phyloP scores from a whole-genome alignment of 2,888 invertebrate genomes.

The Stenoptilia bipunctidactyla region DNA sequence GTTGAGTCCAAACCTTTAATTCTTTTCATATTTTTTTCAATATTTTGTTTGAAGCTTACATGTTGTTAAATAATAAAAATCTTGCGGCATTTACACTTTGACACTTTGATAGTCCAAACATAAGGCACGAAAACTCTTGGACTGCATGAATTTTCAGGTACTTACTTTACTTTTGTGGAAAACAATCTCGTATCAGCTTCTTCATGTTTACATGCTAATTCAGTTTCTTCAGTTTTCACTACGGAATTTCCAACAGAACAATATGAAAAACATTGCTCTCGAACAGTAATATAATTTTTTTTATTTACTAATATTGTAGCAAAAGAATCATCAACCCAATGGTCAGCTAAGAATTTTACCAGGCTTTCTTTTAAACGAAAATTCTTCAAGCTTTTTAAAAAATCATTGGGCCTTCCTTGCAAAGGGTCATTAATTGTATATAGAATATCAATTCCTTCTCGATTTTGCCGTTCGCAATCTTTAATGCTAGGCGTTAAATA shows the following conservation, averaged over 20 bases:
- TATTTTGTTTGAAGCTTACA: not conserved
- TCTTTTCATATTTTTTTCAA: conserved; percentile 9
- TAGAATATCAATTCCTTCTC: conserved; percentile 12
- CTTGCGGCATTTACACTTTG: conserved; percentile 7
- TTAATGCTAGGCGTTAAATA: not conserved
- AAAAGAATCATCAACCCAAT: conserved; percentile 23
- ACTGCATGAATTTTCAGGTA: conserved; percentile 19
- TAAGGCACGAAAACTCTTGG: conserved; percentile 20
- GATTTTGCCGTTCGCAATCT: conserved; percentile 21
- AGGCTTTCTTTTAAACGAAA: conserved; percentile 6
- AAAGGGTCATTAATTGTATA: conserved; percentile 12
- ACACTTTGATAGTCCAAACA: conserved; percentile 7
- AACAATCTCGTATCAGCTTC: too few species aligned
- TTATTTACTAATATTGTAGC: conserved; percentile 15
- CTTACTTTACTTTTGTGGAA: not conserved
- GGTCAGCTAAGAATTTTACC: conserved; percentile 10
- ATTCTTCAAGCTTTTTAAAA: conserved; percentile 24
- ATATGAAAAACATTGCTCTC: conserved; percentile 9
- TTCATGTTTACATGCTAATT: conserved; percentile 7
- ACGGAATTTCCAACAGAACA: conserved; percentile 6
- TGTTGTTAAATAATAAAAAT: conserved; percentile 8
- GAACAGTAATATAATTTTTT: conserved; percentile 9
- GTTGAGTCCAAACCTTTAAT: conserved; percentile 12
- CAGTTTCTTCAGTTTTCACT: conserved; percentile 8
- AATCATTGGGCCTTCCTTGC: conserved; percentile 23